These are phyloP conservation scores for Martes flavigula DNA, from an alignment of 2,797 vertebrate species.

Conservation along the genomic window DNA sequence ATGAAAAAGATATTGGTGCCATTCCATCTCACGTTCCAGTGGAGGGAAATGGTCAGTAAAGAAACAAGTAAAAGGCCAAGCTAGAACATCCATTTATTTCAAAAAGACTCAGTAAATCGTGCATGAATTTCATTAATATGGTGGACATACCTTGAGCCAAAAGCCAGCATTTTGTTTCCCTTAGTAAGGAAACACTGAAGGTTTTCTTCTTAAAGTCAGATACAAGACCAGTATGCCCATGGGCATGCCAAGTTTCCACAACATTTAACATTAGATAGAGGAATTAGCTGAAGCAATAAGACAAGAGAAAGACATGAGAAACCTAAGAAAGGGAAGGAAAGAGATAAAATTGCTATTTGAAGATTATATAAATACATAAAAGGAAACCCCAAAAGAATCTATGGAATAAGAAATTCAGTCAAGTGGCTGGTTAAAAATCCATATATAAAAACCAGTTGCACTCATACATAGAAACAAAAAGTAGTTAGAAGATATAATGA, in stretches of 20 bases:
- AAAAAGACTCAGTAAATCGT: background rate
- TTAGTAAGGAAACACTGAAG: background rate
- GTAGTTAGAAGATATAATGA: background rate
- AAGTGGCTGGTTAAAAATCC: background rate
- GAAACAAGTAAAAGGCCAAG: background rate
- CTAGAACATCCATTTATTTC: background rate
- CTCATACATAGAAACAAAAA: background rate
- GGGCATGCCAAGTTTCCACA: background rate
- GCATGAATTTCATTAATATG: background rate
- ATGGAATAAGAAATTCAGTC: background rate
- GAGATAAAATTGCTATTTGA: background rate
- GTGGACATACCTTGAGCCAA: background rate
- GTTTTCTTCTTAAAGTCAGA: background rate
- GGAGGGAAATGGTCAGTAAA: background rate
- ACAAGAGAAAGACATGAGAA: background rate
- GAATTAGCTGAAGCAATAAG: background rate
- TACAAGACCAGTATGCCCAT: background rate
- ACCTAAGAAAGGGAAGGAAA: background rate
- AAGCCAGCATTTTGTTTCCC: background rate
- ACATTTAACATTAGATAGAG: background rate
- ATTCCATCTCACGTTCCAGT: background rate
- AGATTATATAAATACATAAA: background rate
- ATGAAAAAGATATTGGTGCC: background rate
- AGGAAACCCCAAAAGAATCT: background rate
- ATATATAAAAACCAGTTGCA: background rate